Conservation (phyloP, 2,888 invertebrate species). For the Lycaena phlaeas region DNA sequence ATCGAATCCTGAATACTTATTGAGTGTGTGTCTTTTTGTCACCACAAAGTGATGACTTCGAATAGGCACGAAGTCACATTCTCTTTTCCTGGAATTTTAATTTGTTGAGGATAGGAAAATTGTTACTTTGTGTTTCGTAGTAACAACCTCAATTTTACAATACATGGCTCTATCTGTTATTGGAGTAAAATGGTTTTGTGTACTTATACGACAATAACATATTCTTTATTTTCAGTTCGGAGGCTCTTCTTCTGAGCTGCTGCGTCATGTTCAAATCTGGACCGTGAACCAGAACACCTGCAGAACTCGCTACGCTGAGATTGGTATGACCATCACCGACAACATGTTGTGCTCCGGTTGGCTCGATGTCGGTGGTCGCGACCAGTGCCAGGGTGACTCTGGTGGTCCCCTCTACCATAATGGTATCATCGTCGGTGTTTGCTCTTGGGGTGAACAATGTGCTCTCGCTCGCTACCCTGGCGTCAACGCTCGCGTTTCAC, state of each 20-base stretch:
- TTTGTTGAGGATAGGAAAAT: too few species aligned
- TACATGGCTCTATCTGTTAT: too few species aligned
- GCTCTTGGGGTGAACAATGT: conserved; percentile 32
- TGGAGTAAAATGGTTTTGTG: too few species aligned
- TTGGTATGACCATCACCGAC: conserved; percentile 21
- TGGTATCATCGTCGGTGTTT: conserved; percentile 29
- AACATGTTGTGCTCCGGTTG: conserved; percentile 43
- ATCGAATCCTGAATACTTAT: too few species aligned
- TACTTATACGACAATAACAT: too few species aligned
- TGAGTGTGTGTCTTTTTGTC: too few species aligned
- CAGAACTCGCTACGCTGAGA: conserved; percentile 22
- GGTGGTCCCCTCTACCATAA: conserved; percentile 39
- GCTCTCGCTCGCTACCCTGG: conserved; percentile 29
- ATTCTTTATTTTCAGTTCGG: conserved; percentile 31
- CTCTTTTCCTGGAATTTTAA: too few species aligned
- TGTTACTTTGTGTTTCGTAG: too few species aligned
- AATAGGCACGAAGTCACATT: too few species aligned
- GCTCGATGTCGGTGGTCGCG: conserved; percentile 32
- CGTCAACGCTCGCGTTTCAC: conserved; percentile 32
- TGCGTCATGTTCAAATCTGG: neutral
- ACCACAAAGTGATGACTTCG: too few species aligned
- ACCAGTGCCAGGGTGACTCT: conserved; percentile 37
- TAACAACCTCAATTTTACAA: too few species aligned
- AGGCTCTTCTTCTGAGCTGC: conserved; percentile 19
- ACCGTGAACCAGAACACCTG: conserved; percentile 25